Base-by-base conservation (phyloP, 2,797 vertebrate species). In the Xenopus petersii region DNA sequence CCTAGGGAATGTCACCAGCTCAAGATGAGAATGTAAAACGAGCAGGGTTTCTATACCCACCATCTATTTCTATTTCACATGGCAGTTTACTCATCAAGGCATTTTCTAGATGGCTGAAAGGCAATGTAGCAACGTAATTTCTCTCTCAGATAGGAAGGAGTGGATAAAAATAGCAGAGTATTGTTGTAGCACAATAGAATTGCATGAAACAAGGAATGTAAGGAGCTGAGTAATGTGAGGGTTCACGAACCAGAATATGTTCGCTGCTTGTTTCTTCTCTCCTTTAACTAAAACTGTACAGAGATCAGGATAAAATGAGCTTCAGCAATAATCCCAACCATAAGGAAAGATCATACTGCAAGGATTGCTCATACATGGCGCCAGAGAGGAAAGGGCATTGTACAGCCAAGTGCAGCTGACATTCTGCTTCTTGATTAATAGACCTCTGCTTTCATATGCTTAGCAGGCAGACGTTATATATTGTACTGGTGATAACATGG, bases 71-170 rank as follows among this genome's bases (percentile, higher is more conserved):
- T 16, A 36, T 68, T 49, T 64, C 64, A 56, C 21, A 17, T 26
- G 17, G 58, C 15, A 13, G 48, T 61, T 74, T 12, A 49, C 67
- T 74, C 56, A 67, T 71, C 48, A 54, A 64, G 36, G 59, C 56
- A 61, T 68, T 68, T 74, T 49, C 15, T 30, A 51, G 15, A 48
- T 47, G 33, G 12, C 15, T 64, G 15, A 42, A 10, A 16, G 17
- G n/a, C 17, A 63, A 68, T 26, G 24, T 16, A 61, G 73, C 30
- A 74, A 49, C 30, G 26, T 30, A 30, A 4, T 30, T 36, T 33
- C 13, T 33, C 13, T 55, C 4, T 17, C 16, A 7, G 46, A 67
- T 47, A 54, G 12, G 13, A 67, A 55, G 58, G 61, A 46, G 56
- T 17, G 51, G 58, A 47, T 70, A 64, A 55, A 51, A 30, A 65